These are phyloP conservation scores for Anabas testudineus DNA, from an alignment of 2,797 vertebrate species.

Conservation along the genomic window DNA sequence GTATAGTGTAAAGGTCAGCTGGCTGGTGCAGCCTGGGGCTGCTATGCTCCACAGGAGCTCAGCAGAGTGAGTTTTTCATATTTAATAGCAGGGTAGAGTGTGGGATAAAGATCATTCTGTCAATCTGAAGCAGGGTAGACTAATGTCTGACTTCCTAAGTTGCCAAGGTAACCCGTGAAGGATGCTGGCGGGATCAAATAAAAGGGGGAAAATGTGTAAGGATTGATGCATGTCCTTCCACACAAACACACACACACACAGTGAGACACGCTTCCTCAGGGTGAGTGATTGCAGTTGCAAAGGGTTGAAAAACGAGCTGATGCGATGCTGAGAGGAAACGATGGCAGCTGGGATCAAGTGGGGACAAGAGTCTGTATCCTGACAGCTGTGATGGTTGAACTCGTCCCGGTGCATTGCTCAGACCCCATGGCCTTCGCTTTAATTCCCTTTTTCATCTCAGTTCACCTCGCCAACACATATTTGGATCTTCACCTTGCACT, in stretches of 20 bases:
- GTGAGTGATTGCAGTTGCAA: conserved; percentile 68
- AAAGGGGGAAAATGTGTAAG: conserved; percentile 40
- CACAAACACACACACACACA: conserved; percentile 36
- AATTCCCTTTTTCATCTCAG: conserved; percentile 24
- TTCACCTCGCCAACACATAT: conserved; percentile 28
- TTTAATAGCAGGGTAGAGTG: conserved; percentile 44
- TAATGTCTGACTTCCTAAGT: conserved; percentile 51
- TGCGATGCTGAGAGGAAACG: conserved; percentile 59
- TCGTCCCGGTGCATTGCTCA: conserved; percentile 6
- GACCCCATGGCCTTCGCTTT: conserved; percentile 34
- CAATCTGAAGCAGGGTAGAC: conserved; percentile 45
- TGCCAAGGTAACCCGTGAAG: conserved; percentile 69
- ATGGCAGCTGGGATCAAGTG: conserved; percentile 62
- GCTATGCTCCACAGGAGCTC: conserved; percentile 27
- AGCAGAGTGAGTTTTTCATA: conserved; percentile 42
- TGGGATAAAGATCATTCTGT: conserved; percentile 37
- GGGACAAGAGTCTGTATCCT: conserved; percentile 48
- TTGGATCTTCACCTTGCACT: conserved; percentile 5
- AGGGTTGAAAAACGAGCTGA: conserved; percentile 60
- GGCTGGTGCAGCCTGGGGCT: conserved; percentile 9
- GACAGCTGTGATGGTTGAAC: conserved; percentile 44
- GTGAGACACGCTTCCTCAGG: conserved; percentile 37
- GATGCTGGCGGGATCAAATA: conserved; percentile 56
- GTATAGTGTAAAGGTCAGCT: conserved; percentile 59
- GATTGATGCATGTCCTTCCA: conserved; percentile 53